Percentiles rank a stretch among this genome's conserved stretches.
Evolutionary conservation across 92 coral and sea anemone species (phyloP).

Genomic region (Palythoa grandiflora): DNA sequence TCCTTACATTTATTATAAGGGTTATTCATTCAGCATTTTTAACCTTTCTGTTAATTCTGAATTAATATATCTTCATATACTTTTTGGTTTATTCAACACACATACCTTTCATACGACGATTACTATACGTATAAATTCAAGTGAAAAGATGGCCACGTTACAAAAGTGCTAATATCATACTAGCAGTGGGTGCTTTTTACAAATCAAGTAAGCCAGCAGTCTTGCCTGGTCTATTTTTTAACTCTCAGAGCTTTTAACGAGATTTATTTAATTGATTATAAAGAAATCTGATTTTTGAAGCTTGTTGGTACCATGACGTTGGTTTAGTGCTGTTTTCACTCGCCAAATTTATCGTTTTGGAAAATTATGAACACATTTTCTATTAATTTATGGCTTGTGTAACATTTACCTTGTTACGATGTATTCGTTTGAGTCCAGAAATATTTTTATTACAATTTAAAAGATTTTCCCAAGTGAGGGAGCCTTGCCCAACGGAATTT

Average conservation of each 20-base stretch:
- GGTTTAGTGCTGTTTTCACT: not conserved
- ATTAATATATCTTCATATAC: not conserved
- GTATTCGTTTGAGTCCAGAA: not conserved
- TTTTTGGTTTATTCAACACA: not conserved
- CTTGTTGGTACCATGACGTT: not conserved
- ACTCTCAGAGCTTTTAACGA: not conserved
- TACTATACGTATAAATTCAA: not conserved
- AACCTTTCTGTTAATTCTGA: not conserved
- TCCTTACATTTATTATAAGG: not conserved
- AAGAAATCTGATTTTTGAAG: conserved; percentile 11
- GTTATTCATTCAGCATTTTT: not conserved
- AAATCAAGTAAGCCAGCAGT: not conserved
- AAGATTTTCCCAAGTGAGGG: conserved; percentile 12
- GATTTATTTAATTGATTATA: not conserved
- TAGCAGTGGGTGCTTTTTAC: not conserved
- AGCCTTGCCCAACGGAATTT: conserved; percentile 9
- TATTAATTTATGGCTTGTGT: not conserved
- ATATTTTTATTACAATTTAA: not conserved
- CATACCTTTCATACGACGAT: not conserved
- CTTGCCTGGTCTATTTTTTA: not conserved
- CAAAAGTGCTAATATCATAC: not conserved
- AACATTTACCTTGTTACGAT: not conserved
- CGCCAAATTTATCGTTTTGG: not conserved
- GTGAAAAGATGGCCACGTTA: not conserved
- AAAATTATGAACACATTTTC: not conserved